Conservation (phyloP, 2,888 invertebrate genomes). For the Netelia inedita region DNA sequence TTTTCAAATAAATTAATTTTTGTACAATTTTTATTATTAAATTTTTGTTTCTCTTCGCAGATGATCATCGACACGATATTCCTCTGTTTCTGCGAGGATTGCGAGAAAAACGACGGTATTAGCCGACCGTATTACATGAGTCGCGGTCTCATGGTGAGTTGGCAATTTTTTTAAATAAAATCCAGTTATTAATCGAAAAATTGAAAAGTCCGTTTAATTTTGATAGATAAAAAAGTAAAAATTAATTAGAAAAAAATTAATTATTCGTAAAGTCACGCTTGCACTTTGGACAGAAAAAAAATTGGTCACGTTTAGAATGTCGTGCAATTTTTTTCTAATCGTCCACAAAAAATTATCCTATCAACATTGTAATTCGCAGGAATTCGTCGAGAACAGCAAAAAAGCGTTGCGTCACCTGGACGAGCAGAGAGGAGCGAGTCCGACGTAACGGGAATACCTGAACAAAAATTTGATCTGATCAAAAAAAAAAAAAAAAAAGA, state of each 20-base stretch:
- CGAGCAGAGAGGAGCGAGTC: slow-evolving; percentile 58
- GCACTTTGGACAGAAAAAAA: too few relatives aligned
- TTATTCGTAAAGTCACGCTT: too few relatives aligned
- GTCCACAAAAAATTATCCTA: background rate
- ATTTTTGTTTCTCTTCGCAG: slow-evolving; percentile 81
- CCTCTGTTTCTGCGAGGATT: slow-evolving; percentile 90
- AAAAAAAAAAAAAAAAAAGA: slow-evolving; percentile 24
- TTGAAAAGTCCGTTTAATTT: slow-evolving; percentile 11
- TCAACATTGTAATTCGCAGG: slow-evolving; percentile 77
- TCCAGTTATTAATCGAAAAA: slow-evolving; percentile 1
- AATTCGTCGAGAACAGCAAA: slow-evolving; percentile 88
- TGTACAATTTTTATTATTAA: background rate
- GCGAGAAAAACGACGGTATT: slow-evolving; percentile 88
- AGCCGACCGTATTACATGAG: slow-evolving; percentile 89
- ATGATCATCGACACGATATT: slow-evolving; percentile 90
- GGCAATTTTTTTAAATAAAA: slow-evolving; percentile 15
- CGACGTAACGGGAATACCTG: slow-evolving; percentile 50
- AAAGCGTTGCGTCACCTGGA: slow-evolving; percentile 83
- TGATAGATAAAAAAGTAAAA: background rate
- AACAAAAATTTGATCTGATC: slow-evolving; percentile 19
- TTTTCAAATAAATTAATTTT: background rate
- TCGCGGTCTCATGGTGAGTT: slow-evolving; percentile 87
- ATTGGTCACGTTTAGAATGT: too few relatives aligned
- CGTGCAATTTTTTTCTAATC: too few relatives aligned
- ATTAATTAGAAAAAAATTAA: too few relatives aligned